phyloP scores from a whole-genome alignment of 2,888 invertebrate species.

The Melikaiella ostensackeni region DNA sequence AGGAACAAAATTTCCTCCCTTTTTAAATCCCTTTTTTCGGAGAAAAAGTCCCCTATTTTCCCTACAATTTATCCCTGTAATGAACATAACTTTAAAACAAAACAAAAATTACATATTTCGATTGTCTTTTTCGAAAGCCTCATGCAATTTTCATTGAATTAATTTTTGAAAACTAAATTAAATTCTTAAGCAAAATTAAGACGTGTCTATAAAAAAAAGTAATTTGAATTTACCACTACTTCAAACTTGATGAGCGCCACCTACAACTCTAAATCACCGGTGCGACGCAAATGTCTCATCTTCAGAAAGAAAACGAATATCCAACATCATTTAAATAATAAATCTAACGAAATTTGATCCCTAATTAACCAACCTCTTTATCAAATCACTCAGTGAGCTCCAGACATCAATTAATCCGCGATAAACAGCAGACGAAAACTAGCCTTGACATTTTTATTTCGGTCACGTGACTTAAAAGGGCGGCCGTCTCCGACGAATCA shows the following conservation, averaged over 20 bases:
- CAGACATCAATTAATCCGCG: neutral
- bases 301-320: neutral
- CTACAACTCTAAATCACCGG: slow-evolving; percentile 5
- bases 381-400: neutral
- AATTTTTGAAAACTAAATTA: neutral
- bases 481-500: neutral
- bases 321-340: neutral
- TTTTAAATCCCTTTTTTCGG: too few species aligned
- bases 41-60: too few species aligned
- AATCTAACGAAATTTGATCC: neutral
- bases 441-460: neutral
- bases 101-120: neutral
- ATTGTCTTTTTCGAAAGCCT: neutral
- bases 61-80: too few species aligned
- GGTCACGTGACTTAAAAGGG: slow-evolving; percentile 10
- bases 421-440: neutral
- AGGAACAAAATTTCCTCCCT: too few species aligned
- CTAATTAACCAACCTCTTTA: neutral
- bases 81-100: neutral
- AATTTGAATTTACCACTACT: neutral
- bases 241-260: neutral
- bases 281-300: neutral
- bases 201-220: neutral
- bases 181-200: neutral
- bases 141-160: neutral